A percentile compares a stretch with the other conserved stretches of the same genome.
Evolutionary conservation across 1,140 invertebrate genomes (phyloP).

Genomic region (Megathymus violae): DNA sequence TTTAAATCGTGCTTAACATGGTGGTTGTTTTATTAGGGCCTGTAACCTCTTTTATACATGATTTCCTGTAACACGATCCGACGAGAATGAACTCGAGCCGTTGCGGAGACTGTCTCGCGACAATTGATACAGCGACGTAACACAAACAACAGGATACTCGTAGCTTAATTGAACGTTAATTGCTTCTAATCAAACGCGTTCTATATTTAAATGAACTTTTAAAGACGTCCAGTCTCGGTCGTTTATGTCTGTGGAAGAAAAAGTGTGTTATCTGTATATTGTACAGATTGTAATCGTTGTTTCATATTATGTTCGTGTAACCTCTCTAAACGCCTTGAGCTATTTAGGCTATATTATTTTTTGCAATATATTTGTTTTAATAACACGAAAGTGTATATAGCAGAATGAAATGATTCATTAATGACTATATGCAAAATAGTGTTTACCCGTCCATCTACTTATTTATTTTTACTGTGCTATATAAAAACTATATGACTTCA

Average conservation of each 20-base stretch:
- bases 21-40: conserved; percentile 33
- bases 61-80: conserved; percentile 57
- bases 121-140: conserved; percentile 69
- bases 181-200: conserved; percentile 83
- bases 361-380: no score
- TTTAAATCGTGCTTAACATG: conserved; percentile 32
- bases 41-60: conserved; percentile 50
- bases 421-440: no score
- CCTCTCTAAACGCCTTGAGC: no score
- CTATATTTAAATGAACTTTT: conserved; percentile 83
- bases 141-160: conserved; percentile 64
- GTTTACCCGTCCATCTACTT: no score
- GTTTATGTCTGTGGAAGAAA: conserved; percentile 5
- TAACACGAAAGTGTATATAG: no score
- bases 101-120: conserved; percentile 62
- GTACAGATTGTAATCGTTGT: no score
- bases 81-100: conserved; percentile 57
- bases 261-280: background rate
- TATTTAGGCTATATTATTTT: no score
- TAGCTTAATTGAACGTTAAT: conserved; percentile 81
- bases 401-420: no score
- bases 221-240: conserved; percentile 55
- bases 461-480: no score
- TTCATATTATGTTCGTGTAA: no score
- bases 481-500: background rate